Percentiles rank a stretch among this genome's conserved stretches.
Conservation (phyloP, 1,140 invertebrate species). For the Bombus difficillimus region DNA sequence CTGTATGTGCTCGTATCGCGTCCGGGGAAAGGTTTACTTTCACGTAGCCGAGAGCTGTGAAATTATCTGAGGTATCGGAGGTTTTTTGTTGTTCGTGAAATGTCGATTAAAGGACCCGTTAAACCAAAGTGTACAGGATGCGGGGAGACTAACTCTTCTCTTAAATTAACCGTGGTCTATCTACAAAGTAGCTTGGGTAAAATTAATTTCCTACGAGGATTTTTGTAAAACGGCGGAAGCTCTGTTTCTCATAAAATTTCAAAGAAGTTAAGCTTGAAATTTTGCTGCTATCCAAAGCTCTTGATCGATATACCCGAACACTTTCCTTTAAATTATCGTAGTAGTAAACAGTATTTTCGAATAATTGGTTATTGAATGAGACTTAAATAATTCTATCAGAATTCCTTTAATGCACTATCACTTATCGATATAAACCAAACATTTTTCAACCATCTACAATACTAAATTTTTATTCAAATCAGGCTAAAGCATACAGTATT, state of each 20-base stretch:
- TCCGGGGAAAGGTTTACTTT: background rate
- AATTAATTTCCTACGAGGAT: background rate
- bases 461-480: background rate
- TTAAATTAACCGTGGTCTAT: background rate
- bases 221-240: background rate
- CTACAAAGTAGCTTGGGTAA: background rate
- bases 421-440: too few relatives aligned
- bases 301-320: background rate
- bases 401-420: too few relatives aligned
- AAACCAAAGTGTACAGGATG: background rate
- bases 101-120: background rate
- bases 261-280: background rate
- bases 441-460: too few relatives aligned
- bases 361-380: background rate
- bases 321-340: background rate
- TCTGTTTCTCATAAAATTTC: background rate
- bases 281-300: background rate
- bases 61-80: constrained; percentile 9
- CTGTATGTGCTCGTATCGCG: background rate
- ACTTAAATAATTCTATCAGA: background rate
- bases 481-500: background rate
- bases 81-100: background rate
- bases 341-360: background rate
- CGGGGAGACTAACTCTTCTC: background rate
- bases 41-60: background rate